Base-by-base conservation (phyloP, 2,888 invertebrate genomes). In the Tholera decimalis region DNA sequence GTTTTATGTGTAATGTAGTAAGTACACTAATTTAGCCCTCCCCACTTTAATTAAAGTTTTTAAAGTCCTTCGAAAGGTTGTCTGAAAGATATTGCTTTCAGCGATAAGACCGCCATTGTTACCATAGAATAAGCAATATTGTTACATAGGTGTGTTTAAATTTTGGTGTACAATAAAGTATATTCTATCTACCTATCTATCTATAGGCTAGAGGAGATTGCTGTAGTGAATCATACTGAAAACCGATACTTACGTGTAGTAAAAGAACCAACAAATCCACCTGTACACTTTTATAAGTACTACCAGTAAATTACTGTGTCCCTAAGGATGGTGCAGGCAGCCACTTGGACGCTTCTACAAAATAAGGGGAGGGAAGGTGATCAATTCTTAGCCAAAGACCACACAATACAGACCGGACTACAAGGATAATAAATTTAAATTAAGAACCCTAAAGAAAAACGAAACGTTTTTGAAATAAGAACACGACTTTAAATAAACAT, bases 401-500 rank as follows among this genome's bases (percentile, higher is more conserved):
- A 57, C 44, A 62, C 24, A 51, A 51, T 49, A 26, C 44, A 61
- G 46, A 49, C 35, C 20, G 28, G n/a, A 59, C 47, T n/a, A 46
- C n/a, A 73, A 51, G 63, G 57, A 49, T 33, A 26, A 33, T 57
- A 68, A 55, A 65, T 54, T 39, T 33, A 58, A 65, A 70, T 54
- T 51, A 58, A 20, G 37, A 15, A 60, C n/a, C 28, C 18, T 24
- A 28, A 64, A 66, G 74, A 74, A 77, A 63, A 47, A 53, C 59
- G n/a, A 64, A 60, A 54, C 30, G 26, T 9, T 61, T 57, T 68
- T 71, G 51, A 64, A 74, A 77, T 53, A 58, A 60, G 59, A 73
- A 77, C 55, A 64, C 53, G 44, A 69, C 67, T 73, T 69, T 56
- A 73, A 80, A 77, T 75, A 80, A 83, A 83, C 77, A 80, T 79